Conservation (phyloP, 2,888 invertebrate species). For the Hymenopus coronatus region DNA sequence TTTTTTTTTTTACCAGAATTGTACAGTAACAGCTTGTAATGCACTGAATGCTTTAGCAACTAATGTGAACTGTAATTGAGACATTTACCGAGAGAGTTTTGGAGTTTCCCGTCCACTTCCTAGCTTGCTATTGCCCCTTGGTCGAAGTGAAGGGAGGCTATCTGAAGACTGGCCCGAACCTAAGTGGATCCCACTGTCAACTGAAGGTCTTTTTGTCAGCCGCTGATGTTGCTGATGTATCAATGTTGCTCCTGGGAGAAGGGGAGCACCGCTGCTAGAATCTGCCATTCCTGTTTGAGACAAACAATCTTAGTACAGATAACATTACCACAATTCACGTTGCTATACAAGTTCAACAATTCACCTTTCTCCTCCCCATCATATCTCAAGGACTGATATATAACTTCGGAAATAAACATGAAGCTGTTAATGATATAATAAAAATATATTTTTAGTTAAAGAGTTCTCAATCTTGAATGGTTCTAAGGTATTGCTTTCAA, state of each 20-base stretch:
- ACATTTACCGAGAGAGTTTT: constrained; percentile 49
- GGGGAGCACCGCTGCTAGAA: neutral
- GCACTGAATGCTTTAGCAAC: neutral
- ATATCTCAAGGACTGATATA: too few species aligned
- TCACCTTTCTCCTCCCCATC: too few species aligned
- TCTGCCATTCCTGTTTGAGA: constrained; percentile 2
- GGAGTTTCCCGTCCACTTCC: constrained; percentile 43
- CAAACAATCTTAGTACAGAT: neutral
- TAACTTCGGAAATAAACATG: too few species aligned
- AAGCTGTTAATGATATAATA: too few species aligned
- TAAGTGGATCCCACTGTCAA: constrained; percentile 78
- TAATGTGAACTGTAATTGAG: neutral
- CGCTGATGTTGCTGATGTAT: constrained; percentile 36
- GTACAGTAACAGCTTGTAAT: neutral
- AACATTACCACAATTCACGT: too few species aligned
- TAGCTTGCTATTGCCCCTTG: constrained; percentile 40
- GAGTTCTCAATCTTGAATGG: too few species aligned
- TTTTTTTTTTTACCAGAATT: too few species aligned
- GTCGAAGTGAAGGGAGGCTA: constrained; percentile 42
- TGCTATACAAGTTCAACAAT: too few species aligned
- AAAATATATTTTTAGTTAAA: too few species aligned
- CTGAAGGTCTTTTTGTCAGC: constrained; percentile 70
- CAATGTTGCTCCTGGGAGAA: neutral
- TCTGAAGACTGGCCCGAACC: constrained; percentile 50
- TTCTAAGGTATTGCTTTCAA: too few species aligned